Evolutionary conservation across 2,113 vertebrate species (phyloP).

Genomic region (Lamprotornis superbus): DNA sequence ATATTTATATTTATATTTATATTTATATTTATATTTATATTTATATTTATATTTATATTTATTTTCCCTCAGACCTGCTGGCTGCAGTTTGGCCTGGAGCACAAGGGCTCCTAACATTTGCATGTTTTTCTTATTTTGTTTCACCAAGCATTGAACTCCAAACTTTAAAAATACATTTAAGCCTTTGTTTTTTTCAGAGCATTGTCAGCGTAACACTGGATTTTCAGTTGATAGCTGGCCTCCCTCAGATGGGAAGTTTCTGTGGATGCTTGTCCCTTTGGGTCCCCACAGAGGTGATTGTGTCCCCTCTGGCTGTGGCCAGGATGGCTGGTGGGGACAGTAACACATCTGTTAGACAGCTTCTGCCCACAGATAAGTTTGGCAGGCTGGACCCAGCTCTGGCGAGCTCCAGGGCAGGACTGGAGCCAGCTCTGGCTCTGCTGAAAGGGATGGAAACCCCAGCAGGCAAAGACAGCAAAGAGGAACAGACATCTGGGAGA

Average conservation of each 20-base stretch:
- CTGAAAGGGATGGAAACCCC: neutral
- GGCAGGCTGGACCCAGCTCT: neutral
- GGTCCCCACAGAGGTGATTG: rapidly evolving
- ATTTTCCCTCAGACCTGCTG: neutral
- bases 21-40: too few relatives aligned
- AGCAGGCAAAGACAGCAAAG: neutral
- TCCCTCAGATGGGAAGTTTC: neutral
- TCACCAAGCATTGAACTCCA: neutral
- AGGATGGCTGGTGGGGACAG: neutral
- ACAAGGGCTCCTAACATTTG: rapidly evolving
- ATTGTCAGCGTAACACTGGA: neutral
- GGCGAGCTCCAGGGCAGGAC: neutral
- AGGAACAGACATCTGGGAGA: neutral
- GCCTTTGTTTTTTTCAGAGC: neutral
- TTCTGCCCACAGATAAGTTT: neutral
- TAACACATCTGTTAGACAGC: neutral
- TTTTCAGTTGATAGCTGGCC: neutral
- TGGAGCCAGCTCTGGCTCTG: neutral
- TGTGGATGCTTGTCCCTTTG: neutral
- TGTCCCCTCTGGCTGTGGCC: neutral
- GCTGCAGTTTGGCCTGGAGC: neutral
- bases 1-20: too few relatives aligned
- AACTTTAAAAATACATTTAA: neutral
- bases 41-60: neutral
- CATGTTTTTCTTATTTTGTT: neutral